Evolutionary conservation across 2,797 vertebrate genomes (phyloP), one percentile per base, ranked within the genome.

Genomic region (Philypnodon macrostomus): DNA sequence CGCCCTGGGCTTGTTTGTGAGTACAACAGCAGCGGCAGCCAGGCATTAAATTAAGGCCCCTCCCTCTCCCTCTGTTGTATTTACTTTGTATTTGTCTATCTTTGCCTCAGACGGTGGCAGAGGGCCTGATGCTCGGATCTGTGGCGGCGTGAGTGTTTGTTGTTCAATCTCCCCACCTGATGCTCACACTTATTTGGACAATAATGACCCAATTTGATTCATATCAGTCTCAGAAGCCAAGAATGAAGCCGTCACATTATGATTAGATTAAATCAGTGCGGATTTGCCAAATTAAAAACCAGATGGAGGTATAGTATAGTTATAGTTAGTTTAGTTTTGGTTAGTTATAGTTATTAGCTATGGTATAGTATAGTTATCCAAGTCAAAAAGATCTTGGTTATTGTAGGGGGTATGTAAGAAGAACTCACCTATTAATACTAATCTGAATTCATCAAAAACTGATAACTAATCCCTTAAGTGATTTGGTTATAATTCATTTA

Each of bases 1-100:
- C 42, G 85, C 92, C 47, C 89, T 94, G 62, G 81, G 73, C 18
- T 31, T 94, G 53, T 94, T 94, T 88, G 93, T 95, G 88, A 93
- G 93, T 93, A 70, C 58, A 5, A 48, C 50, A 34, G 41, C 70
- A 77, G 50, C 49, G 34, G 41, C 70, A 77, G 56, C 72, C 73
- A 74, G 59, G 62, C 81, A 79, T 70, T 68, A 81, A 76, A 80
- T 80, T 59, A 77, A 79, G 71, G 18, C 48, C 24, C 41, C 51
- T 17, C 19, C 64, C 38, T 26, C 23, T 11, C 67, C 63, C 70
- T 61, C 54, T 52, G 30, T 9, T 58, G 47, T 70, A 52, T 75
- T 79, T 75, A 73, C 65, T 49, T 53, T 77, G 27, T 55, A 16
- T 75, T 47, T 72, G 8, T 53, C 31, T 53, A 24, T 53, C 19